Percentiles rank a stretch among this genome's conserved stretches.
phyloP scores from a whole-genome alignment of 2,113 vertebrate species.

The Eonycteris spelaea region DNA sequence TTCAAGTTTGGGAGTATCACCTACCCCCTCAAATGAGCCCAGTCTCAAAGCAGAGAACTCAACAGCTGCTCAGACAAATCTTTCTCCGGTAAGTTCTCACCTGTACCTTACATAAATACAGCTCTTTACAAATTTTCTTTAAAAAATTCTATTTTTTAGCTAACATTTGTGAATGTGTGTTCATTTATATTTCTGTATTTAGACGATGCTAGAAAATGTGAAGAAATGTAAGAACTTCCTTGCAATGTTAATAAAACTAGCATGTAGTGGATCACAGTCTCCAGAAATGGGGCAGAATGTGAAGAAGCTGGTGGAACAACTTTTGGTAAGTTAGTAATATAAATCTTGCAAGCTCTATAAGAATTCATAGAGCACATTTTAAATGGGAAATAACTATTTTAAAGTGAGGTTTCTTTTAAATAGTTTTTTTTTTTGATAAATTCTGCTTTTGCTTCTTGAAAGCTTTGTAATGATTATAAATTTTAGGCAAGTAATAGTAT shows the following conservation, averaged over 20 bases:
- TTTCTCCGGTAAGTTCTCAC: slow-evolving; percentile 79
- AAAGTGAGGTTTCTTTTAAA: slow-evolving; percentile 22
- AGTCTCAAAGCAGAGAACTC: slow-evolving; percentile 76
- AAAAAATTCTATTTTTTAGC: slow-evolving; percentile 35
- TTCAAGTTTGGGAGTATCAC: slow-evolving; percentile 72
- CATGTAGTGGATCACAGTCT: slow-evolving; percentile 90
- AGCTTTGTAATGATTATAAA: not conserved
- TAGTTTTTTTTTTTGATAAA: not conserved
- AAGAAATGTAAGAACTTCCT: slow-evolving; percentile 99
- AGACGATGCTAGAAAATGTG: slow-evolving; percentile 94
- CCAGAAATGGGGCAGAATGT: slow-evolving; percentile 93
- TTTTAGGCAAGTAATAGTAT: not conserved
- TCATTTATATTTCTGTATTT: slow-evolving; percentile 60
- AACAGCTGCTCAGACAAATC: slow-evolving; percentile 70
- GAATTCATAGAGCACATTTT: not conserved
- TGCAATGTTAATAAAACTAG: slow-evolving; percentile 94
- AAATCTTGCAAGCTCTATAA: not conserved
- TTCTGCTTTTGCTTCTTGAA: slow-evolving; percentile 1
- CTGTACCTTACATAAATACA: slow-evolving; percentile 34
- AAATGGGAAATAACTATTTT: not conserved
- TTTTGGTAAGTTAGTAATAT: slow-evolving; percentile 86
- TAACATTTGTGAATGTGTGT: slow-evolving; percentile 47
- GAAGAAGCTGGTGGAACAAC: slow-evolving; percentile 88
- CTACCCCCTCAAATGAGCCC: slow-evolving; percentile 55
- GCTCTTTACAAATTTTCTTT: slow-evolving; percentile 38